These are phyloP conservation scores for Thereva unica DNA, from an alignment of 2,888 invertebrate species.

Conservation along the genomic window DNA sequence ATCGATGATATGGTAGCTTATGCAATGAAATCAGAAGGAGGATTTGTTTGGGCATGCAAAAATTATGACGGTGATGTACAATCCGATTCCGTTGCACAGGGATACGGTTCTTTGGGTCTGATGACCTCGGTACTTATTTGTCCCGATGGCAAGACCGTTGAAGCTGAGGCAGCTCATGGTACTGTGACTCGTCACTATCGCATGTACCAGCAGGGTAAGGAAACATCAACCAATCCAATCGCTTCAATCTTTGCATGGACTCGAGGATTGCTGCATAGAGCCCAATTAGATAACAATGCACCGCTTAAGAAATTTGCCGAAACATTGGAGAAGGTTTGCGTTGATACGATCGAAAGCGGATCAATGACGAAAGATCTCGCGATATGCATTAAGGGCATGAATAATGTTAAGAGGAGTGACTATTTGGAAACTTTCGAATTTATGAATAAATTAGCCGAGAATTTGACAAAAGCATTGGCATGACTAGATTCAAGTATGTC, in stretches of 20 bases:
- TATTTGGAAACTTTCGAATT: conserved; percentile 98
- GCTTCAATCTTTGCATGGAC: conserved; percentile 99
- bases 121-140: conserved; percentile 98
- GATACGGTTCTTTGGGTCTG: conserved; percentile 91
- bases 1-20: conserved; percentile 99
- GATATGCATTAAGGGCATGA: conserved; percentile 95
- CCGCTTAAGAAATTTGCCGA: conserved; percentile 79
- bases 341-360: conserved; percentile 93
- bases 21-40: conserved; percentile 96
- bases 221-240: conserved; percentile 98
- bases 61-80: conserved; percentile 99
- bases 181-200: conserved; percentile 93
- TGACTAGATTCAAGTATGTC: conserved; percentile 4
- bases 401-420: conserved; percentile 70
- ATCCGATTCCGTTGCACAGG: conserved; percentile 97
- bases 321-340: conserved; percentile 85
- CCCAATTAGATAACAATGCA: conserved; percentile 86
- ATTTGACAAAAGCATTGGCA: conserved; percentile 62
- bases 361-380: conserved; percentile 98
- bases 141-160: conserved; percentile 97
- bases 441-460: conserved; percentile 91
- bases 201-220: conserved; percentile 89
- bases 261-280: conserved; percentile 88
- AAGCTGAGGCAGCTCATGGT: conserved; percentile 98
- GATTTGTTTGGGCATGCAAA: conserved; percentile 99